Conservation (phyloP, 1,140 invertebrate species). For the Cydia amplana region DNA sequence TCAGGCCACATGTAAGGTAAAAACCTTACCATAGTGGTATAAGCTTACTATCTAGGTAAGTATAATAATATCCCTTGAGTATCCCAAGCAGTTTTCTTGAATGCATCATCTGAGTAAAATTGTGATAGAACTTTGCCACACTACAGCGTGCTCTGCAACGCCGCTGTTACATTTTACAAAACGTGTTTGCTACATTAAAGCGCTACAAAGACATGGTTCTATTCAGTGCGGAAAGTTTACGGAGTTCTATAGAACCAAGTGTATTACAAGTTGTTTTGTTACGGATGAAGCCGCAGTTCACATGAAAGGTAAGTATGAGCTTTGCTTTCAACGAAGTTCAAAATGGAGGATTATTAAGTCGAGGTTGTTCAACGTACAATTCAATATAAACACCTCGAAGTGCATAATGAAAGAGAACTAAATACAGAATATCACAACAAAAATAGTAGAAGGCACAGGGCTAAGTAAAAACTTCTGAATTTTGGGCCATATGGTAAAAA, state of each 20-base stretch:
- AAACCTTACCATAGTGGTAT: too few relatives aligned
- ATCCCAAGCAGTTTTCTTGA: neutral
- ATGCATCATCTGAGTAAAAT: neutral
- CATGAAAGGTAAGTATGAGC: constrained; percentile 6
- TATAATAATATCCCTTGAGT: neutral
- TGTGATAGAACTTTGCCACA: neutral
- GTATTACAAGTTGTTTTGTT: constrained; percentile 29
- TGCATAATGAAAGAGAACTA: too few relatives aligned
- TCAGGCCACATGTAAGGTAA: too few relatives aligned
- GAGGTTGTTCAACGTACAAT: neutral
- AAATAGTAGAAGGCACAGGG: too few relatives aligned
- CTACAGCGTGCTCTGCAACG: neutral
- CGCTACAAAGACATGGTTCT: constrained; percentile 18
- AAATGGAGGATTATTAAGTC: neutral
- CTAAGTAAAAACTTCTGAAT: too few relatives aligned
- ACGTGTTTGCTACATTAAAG: constrained; percentile 30
- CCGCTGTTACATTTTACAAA: constrained; percentile 21
- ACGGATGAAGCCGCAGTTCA: neutral
- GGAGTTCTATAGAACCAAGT: constrained; percentile 10
- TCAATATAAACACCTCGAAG: too few relatives aligned
- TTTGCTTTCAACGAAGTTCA: neutral
- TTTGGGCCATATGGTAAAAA: too few relatives aligned
- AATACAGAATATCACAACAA: too few relatives aligned
- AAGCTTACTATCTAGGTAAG: too few relatives aligned
- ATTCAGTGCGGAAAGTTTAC: constrained; percentile 18